Conservation (phyloP, 2,113 vertebrate genomes). For the Solea solea region DNA sequence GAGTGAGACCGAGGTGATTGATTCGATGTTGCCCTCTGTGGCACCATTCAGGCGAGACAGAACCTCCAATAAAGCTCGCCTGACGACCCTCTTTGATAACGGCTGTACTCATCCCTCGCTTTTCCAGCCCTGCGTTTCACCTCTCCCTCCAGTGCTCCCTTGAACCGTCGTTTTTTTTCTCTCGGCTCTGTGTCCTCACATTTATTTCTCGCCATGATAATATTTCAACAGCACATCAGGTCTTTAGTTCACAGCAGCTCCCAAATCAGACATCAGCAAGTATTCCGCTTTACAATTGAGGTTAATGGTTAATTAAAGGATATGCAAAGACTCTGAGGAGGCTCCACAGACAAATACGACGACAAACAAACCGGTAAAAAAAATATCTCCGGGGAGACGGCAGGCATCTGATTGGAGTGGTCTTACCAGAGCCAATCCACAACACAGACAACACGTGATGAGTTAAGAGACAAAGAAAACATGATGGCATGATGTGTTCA, state of each 20-base stretch:
- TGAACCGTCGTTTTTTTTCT: constrained; percentile 40
- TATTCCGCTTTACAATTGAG: constrained; percentile 41
- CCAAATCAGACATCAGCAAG: constrained; percentile 52
- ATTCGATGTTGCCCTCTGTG: constrained; percentile 76
- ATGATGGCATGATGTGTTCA: constrained; percentile 69
- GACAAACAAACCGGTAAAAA: constrained; percentile 62
- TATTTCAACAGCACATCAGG: constrained; percentile 64
- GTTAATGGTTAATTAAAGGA: constrained; percentile 48
- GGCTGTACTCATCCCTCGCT: constrained; percentile 61
- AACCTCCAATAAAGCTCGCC: constrained; percentile 76
- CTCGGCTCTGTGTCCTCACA: constrained; percentile 42
- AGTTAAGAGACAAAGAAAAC: constrained; percentile 70
- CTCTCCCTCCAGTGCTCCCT: constrained; percentile 51
- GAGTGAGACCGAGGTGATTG: constrained; percentile 73
- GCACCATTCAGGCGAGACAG: constrained; percentile 79
- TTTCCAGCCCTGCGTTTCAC: constrained; percentile 55
- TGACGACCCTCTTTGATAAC: constrained; percentile 80
- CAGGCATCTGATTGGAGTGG: constrained; percentile 56
- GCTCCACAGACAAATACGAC: constrained; percentile 37
- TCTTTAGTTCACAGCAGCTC: constrained; percentile 47
- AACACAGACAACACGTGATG: constrained; percentile 68
- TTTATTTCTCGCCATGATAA: constrained; percentile 51
- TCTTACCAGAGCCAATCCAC: constrained; percentile 77
- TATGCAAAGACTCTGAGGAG: constrained; percentile 11
- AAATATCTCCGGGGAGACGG: constrained; percentile 32